A percentile compares a stretch with the other conserved stretches of the same genome.
phyloP scores from a whole-genome alignment of 1,140 invertebrate genomes.

The Nebria ingens region DNA sequence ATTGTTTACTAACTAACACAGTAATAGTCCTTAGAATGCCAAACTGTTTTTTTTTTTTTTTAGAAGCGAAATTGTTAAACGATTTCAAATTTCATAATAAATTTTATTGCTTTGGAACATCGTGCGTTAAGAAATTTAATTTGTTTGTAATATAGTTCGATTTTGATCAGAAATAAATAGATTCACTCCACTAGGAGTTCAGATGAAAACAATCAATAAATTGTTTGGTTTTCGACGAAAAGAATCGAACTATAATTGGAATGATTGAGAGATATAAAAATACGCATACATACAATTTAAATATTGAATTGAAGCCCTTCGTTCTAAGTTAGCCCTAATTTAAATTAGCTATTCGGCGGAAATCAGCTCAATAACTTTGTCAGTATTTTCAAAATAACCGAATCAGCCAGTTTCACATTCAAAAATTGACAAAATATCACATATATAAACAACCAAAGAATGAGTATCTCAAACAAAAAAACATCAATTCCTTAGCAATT shows the following conservation, averaged over 20 bases:
- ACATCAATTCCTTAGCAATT: not conserved
- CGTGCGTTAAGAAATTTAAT: no score
- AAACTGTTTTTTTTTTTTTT: not conserved
- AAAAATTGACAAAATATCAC: not conserved
- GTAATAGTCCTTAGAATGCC: not conserved
- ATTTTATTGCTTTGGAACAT: no score
- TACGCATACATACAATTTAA: not conserved
- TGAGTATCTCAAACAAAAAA: not conserved
- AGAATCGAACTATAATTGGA: not conserved
- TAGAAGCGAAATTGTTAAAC: slow-evolving; percentile 2
- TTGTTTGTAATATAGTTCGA: no score
- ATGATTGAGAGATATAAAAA: not conserved
- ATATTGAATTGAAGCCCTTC: no score
- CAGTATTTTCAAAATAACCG: not conserved
- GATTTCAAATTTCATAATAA: no score
- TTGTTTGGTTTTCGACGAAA: not conserved
- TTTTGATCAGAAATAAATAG: not conserved
- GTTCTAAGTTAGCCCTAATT: no score
- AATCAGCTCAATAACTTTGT: slow-evolving; percentile 1
- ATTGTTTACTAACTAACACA: not conserved
- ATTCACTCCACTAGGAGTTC: not conserved
- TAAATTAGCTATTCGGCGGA: not conserved
- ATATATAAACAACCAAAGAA: not conserved
- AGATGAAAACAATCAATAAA: not conserved
- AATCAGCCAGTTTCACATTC: no score